These are phyloP conservation scores for Thecocarcelia acutangulata DNA, from an alignment of 2,888 invertebrate species.

Conservation along the genomic window DNA sequence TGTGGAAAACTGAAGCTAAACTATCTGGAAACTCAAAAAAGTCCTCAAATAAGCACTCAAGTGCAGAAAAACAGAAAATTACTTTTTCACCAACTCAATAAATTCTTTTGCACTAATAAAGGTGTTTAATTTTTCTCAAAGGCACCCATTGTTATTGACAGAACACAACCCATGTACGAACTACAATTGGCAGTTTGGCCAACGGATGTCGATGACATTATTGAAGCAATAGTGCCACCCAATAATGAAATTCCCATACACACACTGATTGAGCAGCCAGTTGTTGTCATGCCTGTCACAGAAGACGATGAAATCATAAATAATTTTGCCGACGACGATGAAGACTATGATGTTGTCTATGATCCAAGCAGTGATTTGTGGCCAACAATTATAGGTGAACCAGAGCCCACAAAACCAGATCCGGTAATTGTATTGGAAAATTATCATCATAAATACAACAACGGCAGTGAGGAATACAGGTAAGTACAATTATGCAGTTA, in stretches of 20 bases:
- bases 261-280: constrained; percentile 75
- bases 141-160: constrained; percentile 22
- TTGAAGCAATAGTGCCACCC: constrained; percentile 64
- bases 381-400: constrained; percentile 42
- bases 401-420: constrained; percentile 28
- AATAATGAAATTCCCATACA: constrained; percentile 42
- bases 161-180: constrained; percentile 75
- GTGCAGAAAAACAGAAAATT: not conserved
- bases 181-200: constrained; percentile 78
- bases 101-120: not conserved
- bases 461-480: constrained; percentile 77
- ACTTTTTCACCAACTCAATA: not conserved
- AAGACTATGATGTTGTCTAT: constrained; percentile 71
- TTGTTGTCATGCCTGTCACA: constrained; percentile 75
- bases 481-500: constrained; percentile 59
- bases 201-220: constrained; percentile 73
- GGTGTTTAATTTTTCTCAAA: not conserved
- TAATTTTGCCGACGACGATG: constrained; percentile 52
- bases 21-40: too few species aligned
- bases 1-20: too few species aligned
- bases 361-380: constrained; percentile 48
- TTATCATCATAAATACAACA: constrained; percentile 74
- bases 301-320: constrained; percentile 60
- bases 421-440: constrained; percentile 73
- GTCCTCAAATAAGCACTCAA: too few species aligned